Percentiles rank a stretch among this genome's conserved stretches.
phyloP scores from a whole-genome alignment of 2,113 vertebrate genomes.

The Tamias sibiricus region DNA sequence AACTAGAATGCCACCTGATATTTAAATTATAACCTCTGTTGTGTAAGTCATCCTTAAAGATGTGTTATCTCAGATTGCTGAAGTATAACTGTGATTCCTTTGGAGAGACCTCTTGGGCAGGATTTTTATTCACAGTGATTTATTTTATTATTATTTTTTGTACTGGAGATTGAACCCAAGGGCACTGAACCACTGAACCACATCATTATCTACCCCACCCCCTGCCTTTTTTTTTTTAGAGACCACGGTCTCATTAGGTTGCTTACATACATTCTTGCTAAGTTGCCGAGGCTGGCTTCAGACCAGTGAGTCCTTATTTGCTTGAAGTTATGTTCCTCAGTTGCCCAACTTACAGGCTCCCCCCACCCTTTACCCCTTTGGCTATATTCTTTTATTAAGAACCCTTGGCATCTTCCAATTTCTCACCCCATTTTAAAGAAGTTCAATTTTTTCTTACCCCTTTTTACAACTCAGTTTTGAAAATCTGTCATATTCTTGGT shows the following conservation, averaged over 20 bases:
- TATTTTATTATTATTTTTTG: too few species aligned
- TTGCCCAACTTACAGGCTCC: background rate
- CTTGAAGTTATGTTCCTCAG: background rate
- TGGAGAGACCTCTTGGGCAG: background rate
- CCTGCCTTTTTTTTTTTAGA: background rate
- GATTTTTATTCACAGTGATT: constrained; percentile 9
- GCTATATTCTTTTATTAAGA: background rate
- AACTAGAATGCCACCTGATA: background rate
- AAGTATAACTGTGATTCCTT: background rate
- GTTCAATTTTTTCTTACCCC: background rate
- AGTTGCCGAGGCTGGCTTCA: background rate
- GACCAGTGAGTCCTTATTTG: background rate
- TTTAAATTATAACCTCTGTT: background rate
- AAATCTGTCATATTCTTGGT: constrained; percentile 14
- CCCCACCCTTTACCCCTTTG: background rate
- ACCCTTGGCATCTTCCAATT: background rate
- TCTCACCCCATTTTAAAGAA: background rate
- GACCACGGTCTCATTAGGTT: background rate
- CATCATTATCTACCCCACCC: background rate
- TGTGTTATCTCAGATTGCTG: background rate
- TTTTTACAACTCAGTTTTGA: constrained; percentile 24
- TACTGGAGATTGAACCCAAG: background rate
- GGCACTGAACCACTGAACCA: background rate
- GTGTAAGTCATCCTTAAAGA: background rate
- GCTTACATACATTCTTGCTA: background rate